Conservation (phyloP, 92 coral and sea anemone species). For the Porites cylindrica region DNA sequence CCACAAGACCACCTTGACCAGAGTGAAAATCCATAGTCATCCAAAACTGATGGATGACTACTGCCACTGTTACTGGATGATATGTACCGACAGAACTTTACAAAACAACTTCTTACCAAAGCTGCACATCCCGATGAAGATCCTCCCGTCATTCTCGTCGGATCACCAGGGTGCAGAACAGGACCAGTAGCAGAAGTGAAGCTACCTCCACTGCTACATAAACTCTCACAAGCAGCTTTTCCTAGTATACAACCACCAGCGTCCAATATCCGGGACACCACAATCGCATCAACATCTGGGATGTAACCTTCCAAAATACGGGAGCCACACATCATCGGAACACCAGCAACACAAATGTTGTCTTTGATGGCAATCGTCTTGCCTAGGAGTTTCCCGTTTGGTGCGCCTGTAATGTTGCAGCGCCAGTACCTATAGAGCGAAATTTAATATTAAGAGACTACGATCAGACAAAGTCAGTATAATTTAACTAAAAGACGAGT, state of each 20-base stretch:
- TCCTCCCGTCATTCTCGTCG: constrained; percentile 61
- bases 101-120: constrained; percentile 50
- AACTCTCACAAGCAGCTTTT: constrained; percentile 76
- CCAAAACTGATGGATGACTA: too few relatives aligned
- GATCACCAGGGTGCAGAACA: constrained; percentile 67
- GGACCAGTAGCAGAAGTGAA: constrained; percentile 79
- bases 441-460: neutral
- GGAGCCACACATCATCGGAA: constrained; percentile 91
- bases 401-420: constrained; percentile 67
- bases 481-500: too few relatives aligned
- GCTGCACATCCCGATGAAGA: constrained; percentile 85
- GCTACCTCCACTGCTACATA: constrained; percentile 73
- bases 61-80: too few relatives aligned
- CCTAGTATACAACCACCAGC: constrained; percentile 78
- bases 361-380: constrained; percentile 82
- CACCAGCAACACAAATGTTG: constrained; percentile 78
- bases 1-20: too few relatives aligned
- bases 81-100: too few relatives aligned
- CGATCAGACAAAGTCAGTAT: neutral
- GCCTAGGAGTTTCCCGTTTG: constrained; percentile 71
- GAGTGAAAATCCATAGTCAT: too few relatives aligned
- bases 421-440: constrained; percentile 66
- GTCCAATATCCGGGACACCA: constrained; percentile 77
- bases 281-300: constrained; percentile 89
- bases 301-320: constrained; percentile 78